Evolutionary conservation across 2,888 invertebrate species (phyloP).

Genomic region (Xylocampa areola): DNA sequence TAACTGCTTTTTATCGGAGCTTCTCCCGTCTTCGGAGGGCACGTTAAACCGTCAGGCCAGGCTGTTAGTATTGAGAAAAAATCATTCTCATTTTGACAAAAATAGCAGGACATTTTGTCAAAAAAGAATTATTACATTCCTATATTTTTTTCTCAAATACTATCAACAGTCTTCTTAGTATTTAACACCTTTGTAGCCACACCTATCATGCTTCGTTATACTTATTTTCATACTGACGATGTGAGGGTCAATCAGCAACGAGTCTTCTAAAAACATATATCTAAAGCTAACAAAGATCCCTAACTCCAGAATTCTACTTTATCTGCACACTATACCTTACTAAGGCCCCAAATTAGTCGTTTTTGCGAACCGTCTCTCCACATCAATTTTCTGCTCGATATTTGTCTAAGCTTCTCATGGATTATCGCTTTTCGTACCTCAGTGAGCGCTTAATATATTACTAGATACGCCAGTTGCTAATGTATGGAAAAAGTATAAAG

Average conservation of each 20-base stretch:
- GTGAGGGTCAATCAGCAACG: not conserved
- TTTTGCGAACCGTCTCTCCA: constrained; percentile 30
- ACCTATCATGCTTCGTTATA: no score
- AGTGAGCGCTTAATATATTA: constrained; percentile 40
- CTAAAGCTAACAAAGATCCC: not conserved
- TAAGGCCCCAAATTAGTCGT: constrained; percentile 26
- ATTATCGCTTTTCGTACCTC: constrained; percentile 53
- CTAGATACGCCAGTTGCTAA: constrained; percentile 25
- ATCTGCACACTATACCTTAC: constrained; percentile 31
- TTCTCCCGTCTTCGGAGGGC: no score
- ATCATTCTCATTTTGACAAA: no score
- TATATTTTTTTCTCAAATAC: no score
- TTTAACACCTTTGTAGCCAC: no score
- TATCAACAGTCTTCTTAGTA: no score
- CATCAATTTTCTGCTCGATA: constrained; percentile 50
- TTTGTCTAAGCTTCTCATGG: constrained; percentile 50
- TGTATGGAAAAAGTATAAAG: constrained; percentile 37
- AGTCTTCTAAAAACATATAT: not conserved
- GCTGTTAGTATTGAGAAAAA: no score
- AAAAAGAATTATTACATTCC: no score
- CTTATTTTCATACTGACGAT: no score
- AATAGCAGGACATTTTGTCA: no score
- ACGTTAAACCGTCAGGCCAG: no score
- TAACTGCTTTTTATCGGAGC: no score
- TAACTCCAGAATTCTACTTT: constrained; percentile 18